These are phyloP conservation scores for Polylopha cassiicola DNA, from an alignment of 2,888 invertebrate genomes.

Conservation along the genomic window DNA sequence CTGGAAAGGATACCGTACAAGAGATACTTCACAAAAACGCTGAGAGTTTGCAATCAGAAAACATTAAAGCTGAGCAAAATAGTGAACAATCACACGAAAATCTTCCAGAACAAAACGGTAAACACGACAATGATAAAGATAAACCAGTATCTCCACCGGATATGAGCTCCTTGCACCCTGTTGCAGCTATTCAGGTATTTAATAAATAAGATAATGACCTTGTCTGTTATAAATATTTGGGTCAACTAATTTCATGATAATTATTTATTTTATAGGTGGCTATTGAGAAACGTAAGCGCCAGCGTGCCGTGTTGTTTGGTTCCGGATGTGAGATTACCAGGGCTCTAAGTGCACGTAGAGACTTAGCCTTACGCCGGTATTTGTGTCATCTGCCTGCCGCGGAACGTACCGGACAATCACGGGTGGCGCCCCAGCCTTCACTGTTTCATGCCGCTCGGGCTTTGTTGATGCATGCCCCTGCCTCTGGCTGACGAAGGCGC, in stretches of 20 bases:
- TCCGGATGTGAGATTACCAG: slow-evolving; percentile 86
- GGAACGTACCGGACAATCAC: slow-evolving; percentile 74
- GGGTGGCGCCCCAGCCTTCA: slow-evolving; percentile 62
- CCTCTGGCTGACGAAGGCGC: slow-evolving; percentile 51
- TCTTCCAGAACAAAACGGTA: slow-evolving; percentile 47
- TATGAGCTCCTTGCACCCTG: slow-evolving; percentile 64
- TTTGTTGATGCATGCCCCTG: slow-evolving; percentile 67
- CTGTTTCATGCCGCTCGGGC: slow-evolving; percentile 76
- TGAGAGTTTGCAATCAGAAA: slow-evolving; percentile 41
- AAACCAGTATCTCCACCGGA: slow-evolving; percentile 40
- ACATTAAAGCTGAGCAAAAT: slow-evolving; percentile 27
- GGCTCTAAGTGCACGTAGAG: slow-evolving; percentile 87
- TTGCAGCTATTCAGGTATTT: slow-evolving; percentile 73
- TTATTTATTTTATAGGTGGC: slow-evolving; percentile 72
- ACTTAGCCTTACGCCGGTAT: slow-evolving; percentile 84
- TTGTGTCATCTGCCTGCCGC: slow-evolving; percentile 82
- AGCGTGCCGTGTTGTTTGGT: slow-evolving; percentile 81
- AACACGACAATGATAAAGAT: slow-evolving; percentile 35
- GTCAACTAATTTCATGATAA: slow-evolving; percentile 12
- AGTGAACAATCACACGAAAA: slow-evolving; percentile 35
- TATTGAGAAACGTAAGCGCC: slow-evolving; percentile 76
- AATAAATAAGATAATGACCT: background rate
- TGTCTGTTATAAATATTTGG: slow-evolving; percentile 8
- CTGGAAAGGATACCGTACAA: slow-evolving; percentile 77
- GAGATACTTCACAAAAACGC: slow-evolving; percentile 56